A percentile compares a stretch with the other conserved stretches of the same genome.
Evolutionary conservation across 1,140 invertebrate species (phyloP).

Genomic region (Drosophila kepulauana): DNA sequence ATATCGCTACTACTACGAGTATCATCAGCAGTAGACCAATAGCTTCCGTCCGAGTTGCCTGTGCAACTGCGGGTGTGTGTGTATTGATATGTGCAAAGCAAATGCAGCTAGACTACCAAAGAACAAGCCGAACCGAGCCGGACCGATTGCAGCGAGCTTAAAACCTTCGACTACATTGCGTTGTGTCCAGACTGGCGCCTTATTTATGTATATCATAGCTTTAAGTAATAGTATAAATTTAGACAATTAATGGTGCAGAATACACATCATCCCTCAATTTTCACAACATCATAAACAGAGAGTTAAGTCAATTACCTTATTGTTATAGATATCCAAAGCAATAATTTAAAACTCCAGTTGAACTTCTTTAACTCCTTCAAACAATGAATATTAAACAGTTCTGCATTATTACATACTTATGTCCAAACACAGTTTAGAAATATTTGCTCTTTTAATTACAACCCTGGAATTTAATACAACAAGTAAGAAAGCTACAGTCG

Average conservation of each 20-base stretch:
- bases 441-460: too few relatives aligned
- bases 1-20: conserved; percentile 87
- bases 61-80: conserved; percentile 18
- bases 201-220: conserved; percentile 56
- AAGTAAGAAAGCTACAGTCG: too few relatives aligned
- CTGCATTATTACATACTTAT: too few relatives aligned
- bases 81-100: conserved; percentile 6
- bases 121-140: conserved; percentile 48
- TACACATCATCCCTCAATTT: conserved; percentile 1
- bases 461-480: too few relatives aligned
- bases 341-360: background rate
- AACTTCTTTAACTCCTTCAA: background rate
- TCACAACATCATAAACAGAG: conserved; percentile 10
- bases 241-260: conserved; percentile 16
- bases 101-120: conserved; percentile 73
- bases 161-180: conserved; percentile 20
- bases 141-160: conserved; percentile 26
- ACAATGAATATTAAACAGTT: too few relatives aligned
- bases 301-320: background rate
- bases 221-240: conserved; percentile 58
- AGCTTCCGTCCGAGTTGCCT: conserved; percentile 18
- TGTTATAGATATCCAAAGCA: too few relatives aligned
- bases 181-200: conserved; percentile 41
- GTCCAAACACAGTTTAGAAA: too few relatives aligned
- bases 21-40: conserved; percentile 68